Conservation (phyloP, 2,888 invertebrate genomes). For the Lydus trimaculatus region DNA sequence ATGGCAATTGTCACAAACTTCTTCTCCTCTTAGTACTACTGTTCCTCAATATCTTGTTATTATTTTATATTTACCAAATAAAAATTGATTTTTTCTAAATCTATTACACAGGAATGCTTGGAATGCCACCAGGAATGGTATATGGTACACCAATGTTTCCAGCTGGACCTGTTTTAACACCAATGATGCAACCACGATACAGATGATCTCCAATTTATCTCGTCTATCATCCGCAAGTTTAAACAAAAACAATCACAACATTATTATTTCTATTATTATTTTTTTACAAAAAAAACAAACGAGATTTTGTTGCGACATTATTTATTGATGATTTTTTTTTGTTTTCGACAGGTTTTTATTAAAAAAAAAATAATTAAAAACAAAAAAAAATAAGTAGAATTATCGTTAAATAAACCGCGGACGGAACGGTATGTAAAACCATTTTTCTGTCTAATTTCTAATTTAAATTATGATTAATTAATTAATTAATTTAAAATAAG, state of each 20-base stretch:
- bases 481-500: not conserved
- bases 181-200: conserved; percentile 82
- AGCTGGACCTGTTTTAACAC: conserved; percentile 55
- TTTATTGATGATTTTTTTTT: conserved; percentile 30
- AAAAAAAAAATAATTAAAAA: not conserved
- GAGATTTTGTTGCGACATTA: conserved; percentile 18
- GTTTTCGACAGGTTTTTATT: conserved; percentile 55
- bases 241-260: conserved; percentile 31
- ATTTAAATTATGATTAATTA: conserved; percentile 9
- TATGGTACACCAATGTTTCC: conserved; percentile 61
- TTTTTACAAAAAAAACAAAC: not conserved
- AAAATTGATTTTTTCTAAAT: conserved; percentile 14
- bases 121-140: conserved; percentile 61
- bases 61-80: not conserved
- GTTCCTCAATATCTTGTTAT: not conserved
- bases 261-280: conserved; percentile 24
- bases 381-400: conserved; percentile 27
- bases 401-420: conserved; percentile 39
- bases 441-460: conserved; percentile 22
- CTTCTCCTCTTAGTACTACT: not conserved
- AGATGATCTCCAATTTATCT: conserved; percentile 80
- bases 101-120: conserved; percentile 61
- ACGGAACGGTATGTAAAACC: conserved; percentile 51
- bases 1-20: conserved; percentile 40
- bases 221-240: conserved; percentile 63